These are phyloP conservation scores for Lingula anatina DNA, from an alignment of 2,888 invertebrate species.

Conservation along the genomic window DNA sequence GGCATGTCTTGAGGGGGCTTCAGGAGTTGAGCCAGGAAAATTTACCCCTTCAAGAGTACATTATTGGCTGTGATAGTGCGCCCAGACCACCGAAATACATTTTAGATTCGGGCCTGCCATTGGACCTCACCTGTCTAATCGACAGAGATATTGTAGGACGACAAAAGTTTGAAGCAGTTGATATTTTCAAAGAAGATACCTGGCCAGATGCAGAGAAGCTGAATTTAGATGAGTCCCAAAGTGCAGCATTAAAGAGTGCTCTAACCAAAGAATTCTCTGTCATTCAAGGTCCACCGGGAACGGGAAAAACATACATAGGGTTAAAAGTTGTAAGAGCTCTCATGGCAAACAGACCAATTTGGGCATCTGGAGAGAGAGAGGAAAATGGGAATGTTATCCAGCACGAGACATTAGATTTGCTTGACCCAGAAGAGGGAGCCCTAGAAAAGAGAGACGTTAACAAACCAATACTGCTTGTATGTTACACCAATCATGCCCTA, in stretches of 20 bases:
- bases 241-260: constrained; percentile 33
- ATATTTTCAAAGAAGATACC: neutral
- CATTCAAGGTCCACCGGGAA: constrained; percentile 70
- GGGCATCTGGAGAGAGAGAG: constrained; percentile 39
- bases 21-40: constrained; percentile 55
- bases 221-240: constrained; percentile 36
- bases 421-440: too few species aligned
- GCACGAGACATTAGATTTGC: too few species aligned
- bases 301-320: constrained; percentile 79
- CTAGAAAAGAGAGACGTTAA: too few species aligned
- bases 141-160: too few species aligned
- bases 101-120: neutral
- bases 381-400: too few species aligned
- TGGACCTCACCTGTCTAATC: neutral
- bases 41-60: constrained; percentile 23
- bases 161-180: too few species aligned
- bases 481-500: constrained; percentile 51
- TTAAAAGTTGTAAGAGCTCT: constrained; percentile 65
- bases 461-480: constrained; percentile 45
- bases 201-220: constrained; percentile 35
- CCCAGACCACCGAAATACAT: constrained; percentile 26
- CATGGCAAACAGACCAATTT: constrained; percentile 57
- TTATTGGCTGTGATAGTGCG: constrained; percentile 17
- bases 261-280: constrained; percentile 43
- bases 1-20: constrained; percentile 68